phyloP scores from a whole-genome alignment of 1,140 invertebrate species.

The Drosophila gunungcola region DNA sequence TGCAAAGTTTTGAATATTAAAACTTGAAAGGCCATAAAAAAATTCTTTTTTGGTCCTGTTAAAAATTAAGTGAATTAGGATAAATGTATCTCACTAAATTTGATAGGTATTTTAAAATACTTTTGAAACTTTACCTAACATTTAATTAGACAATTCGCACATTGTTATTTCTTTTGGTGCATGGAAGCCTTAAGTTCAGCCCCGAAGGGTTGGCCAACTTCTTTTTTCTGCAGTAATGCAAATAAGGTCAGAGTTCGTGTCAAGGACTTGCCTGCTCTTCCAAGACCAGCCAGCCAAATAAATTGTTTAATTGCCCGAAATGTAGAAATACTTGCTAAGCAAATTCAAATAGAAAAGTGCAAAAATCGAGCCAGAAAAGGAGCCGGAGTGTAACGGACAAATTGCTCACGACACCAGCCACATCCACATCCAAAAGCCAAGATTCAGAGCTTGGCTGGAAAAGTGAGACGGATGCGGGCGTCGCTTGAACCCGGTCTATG shows the following conservation, averaged over 20 bases:
- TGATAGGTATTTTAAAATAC: not conserved
- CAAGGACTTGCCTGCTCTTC: constrained; percentile 54
- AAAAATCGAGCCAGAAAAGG: constrained; percentile 57
- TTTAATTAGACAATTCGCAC: not conserved
- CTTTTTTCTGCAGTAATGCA: not conserved
- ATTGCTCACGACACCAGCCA: constrained; percentile 61
- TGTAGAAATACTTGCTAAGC: constrained; percentile 32
- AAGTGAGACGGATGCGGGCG: constrained; percentile 73
- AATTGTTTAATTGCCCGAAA: constrained; percentile 32
- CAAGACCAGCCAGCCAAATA: constrained; percentile 19
- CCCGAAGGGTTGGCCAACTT: constrained; percentile 2
- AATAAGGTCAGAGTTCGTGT: constrained; percentile 15
- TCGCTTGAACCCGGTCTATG: constrained; percentile 59
- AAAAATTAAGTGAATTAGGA: too few species aligned
- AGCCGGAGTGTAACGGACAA: constrained; percentile 71
- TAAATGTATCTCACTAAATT: not conserved
- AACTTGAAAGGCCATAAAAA: too few species aligned
- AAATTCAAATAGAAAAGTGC: constrained; percentile 41
- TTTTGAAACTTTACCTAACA: not conserved
- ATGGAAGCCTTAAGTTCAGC: constrained; percentile 18
- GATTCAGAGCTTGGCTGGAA: constrained; percentile 29
- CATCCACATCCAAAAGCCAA: constrained; percentile 14
- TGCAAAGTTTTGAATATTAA: too few species aligned
- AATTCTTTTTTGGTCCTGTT: too few species aligned
- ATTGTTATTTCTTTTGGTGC: constrained; percentile 2